These are phyloP conservation scores for Siphonodentalium dalli DNA, from an alignment of 2,888 invertebrate species.

Conservation along the genomic window DNA sequence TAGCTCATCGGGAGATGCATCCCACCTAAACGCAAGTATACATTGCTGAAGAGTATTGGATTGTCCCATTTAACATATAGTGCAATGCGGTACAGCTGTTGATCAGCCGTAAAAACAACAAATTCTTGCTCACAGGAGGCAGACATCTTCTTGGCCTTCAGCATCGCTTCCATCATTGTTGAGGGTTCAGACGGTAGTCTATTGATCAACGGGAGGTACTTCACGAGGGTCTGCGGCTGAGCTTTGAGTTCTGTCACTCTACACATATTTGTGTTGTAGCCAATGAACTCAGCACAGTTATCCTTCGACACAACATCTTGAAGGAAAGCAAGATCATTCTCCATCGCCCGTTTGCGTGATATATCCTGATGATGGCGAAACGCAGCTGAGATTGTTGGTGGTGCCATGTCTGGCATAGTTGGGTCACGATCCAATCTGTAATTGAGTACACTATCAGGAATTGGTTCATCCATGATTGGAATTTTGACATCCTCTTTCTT, in stretches of 20 bases:
- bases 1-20: constrained; percentile 42
- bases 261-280: constrained; percentile 24
- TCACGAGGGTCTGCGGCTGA: constrained; percentile 16
- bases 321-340: constrained; percentile 19
- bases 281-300: constrained; percentile 18
- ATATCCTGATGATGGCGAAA: too few relatives aligned
- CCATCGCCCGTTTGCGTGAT: too few relatives aligned
- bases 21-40: constrained; percentile 32
- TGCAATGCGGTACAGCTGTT: constrained; percentile 31
- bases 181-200: constrained; percentile 26
- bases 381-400: too few relatives aligned
- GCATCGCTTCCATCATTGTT: constrained; percentile 28
- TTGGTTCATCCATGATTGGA: not conserved
- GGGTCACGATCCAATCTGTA: constrained; percentile 8
- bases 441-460: not conserved
- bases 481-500: constrained; percentile 1
- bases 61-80: constrained; percentile 31
- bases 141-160: constrained; percentile 20
- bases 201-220: constrained; percentile 25
- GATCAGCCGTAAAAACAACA: too few relatives aligned
- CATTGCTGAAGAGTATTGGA: constrained; percentile 18
- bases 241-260: constrained; percentile 15
- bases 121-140: constrained; percentile 13
- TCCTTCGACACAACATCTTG: constrained; percentile 5
- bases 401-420: constrained; percentile 11